phyloP scores from a whole-genome alignment of 2,888 invertebrate species.

The Adelphocoris suturalis region DNA sequence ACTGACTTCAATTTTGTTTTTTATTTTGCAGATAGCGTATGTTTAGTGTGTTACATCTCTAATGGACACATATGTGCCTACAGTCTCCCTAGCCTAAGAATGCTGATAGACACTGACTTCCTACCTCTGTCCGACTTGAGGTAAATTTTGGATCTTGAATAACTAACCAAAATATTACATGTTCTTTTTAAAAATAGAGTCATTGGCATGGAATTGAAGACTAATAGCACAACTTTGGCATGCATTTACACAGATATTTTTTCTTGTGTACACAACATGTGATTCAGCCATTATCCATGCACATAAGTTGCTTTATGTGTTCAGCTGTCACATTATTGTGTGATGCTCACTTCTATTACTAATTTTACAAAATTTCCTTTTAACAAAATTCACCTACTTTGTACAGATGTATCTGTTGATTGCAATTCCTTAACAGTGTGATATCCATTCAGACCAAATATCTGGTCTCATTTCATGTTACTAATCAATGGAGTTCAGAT shows the following conservation, averaged over 20 bases:
- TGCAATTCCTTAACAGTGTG: constrained; percentile 9
- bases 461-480: background rate
- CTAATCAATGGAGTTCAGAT: constrained; percentile 38
- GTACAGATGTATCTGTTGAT: background rate
- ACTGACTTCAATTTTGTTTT: background rate
- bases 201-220: constrained; percentile 64
- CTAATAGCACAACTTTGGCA: constrained; percentile 67
- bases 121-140: constrained; percentile 95
- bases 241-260: constrained; percentile 57
- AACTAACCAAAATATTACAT: constrained; percentile 1
- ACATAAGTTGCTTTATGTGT: constrained; percentile 63
- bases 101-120: constrained; percentile 95
- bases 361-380: background rate
- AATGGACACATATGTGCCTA: constrained; percentile 96
- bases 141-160: constrained; percentile 80
- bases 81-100: constrained; percentile 96
- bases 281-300: constrained; percentile 58
- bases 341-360: constrained; percentile 47
- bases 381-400: background rate
- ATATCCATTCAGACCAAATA: background rate
- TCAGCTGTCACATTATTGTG: constrained; percentile 62
- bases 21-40: constrained; percentile 90
- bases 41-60: constrained; percentile 95
- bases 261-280: constrained; percentile 63
- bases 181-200: constrained; percentile 49